These are phyloP conservation scores for Phenganax subtilis DNA, from an alignment of 92 coral and sea anemone genomes.

Conservation along the genomic window DNA sequence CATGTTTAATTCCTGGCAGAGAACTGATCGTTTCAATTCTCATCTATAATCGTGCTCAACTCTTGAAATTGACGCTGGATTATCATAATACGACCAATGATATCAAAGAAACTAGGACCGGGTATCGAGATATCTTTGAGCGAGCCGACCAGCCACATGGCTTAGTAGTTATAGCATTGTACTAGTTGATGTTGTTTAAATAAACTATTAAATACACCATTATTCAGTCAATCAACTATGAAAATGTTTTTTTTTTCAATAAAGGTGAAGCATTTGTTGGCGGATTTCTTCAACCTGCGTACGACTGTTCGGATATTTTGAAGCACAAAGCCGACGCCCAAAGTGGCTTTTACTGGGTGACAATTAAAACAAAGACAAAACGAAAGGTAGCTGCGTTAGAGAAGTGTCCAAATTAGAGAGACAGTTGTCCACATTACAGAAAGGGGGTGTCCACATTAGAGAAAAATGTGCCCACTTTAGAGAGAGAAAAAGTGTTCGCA, in stretches of 20 bases:
- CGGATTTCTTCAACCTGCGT: background rate
- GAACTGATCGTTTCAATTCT: too few relatives aligned
- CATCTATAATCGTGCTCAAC: background rate
- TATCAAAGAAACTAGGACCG: too few relatives aligned
- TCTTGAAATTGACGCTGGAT: background rate
- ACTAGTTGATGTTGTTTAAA: background rate
- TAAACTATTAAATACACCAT: too few relatives aligned
- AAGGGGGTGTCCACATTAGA: too few relatives aligned
- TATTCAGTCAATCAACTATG: too few relatives aligned
- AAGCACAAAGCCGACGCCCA: background rate
- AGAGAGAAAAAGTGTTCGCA: too few relatives aligned
- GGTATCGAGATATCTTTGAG: too few relatives aligned
- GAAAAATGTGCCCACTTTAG: too few relatives aligned
- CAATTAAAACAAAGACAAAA: background rate
- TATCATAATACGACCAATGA: background rate
- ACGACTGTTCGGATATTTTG: slow-evolving; percentile 1
- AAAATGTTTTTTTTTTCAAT: background rate
- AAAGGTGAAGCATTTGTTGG: background rate
- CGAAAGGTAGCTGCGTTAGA: background rate
- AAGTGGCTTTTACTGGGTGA: background rate
- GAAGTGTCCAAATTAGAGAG: too few relatives aligned
- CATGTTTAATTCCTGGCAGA: too few relatives aligned
- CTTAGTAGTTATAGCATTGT: background rate
- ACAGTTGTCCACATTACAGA: too few relatives aligned
- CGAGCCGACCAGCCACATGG: too few relatives aligned